phyloP scores from a whole-genome alignment of 35 echinoderm and acorn worm species.

The Apostichopus parvimensis region DNA sequence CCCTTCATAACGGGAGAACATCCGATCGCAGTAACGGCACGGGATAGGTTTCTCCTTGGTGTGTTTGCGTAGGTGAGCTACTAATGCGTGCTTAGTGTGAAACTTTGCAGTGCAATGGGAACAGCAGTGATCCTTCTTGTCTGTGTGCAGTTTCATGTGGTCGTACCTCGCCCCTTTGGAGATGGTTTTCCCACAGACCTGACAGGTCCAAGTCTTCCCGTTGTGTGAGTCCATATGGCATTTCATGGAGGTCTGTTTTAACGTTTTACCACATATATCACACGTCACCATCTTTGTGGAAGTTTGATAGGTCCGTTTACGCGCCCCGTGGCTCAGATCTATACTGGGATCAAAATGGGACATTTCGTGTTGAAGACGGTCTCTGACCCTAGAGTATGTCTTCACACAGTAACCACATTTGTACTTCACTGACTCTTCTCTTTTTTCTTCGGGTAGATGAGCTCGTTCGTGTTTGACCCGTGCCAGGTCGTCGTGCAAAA shows the following conservation, averaged over 20 bases:
- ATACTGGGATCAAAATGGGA: conserved; percentile 25
- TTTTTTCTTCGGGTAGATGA: not conserved
- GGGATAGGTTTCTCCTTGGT: not conserved
- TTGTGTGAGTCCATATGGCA: conserved; percentile 10
- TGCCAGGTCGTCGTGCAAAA: not conserved
- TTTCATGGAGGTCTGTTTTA: conserved; percentile 8
- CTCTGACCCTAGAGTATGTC: conserved; percentile 7
- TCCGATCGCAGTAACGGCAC: conserved; percentile 29
- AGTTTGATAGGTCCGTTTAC: not conserved
- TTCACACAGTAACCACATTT: conserved; percentile 24
- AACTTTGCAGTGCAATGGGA: not conserved
- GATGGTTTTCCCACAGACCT: conserved; percentile 21
- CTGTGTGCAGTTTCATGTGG: not conserved
- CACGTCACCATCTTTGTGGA: not conserved
- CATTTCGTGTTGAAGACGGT: conserved; percentile 25
- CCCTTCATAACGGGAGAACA: conserved; percentile 6
- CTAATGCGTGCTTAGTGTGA: conserved; percentile 16
- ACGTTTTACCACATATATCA: conserved; percentile 2
- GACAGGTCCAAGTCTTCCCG: conserved; percentile 26
- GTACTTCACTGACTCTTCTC: not conserved
- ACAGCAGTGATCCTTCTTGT: not conserved
- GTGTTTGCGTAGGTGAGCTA: not conserved
- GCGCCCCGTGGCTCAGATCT: conserved; percentile 29
- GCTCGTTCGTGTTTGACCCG: not conserved
- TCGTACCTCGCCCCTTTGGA: not conserved